Percentiles rank a stretch among this genome's conserved stretches.
Evolutionary conservation across 1,140 invertebrate genomes (phyloP).

Genomic region (Zaprionus ornatus): DNA sequence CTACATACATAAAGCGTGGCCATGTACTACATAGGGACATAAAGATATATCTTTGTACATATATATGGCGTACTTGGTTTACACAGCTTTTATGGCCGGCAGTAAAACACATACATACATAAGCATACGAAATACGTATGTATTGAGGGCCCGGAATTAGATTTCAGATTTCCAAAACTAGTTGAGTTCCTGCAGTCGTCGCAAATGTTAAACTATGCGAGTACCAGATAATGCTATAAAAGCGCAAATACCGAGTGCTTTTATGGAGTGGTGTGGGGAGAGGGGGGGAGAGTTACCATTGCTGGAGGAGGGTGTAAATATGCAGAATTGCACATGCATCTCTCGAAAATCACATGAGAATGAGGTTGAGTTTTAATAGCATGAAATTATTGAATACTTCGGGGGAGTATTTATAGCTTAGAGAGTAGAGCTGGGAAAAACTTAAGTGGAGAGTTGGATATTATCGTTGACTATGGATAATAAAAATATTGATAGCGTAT

Average conservation of each 20-base stretch:
- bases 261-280: neutral
- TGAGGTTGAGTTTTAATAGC: neutral
- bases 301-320: neutral
- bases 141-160: constrained; percentile 12
- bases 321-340: neutral
- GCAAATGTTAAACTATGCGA: neutral
- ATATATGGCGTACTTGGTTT: constrained; percentile 6
- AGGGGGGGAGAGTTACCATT: neutral
- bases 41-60: neutral
- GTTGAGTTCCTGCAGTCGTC: neutral
- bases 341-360: neutral
- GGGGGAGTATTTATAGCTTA: neutral
- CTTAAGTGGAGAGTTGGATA: no score
- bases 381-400: neutral
- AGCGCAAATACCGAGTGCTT: neutral
- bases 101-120: constrained; percentile 10
- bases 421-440: neutral
- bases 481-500: no score
- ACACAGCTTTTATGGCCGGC: constrained; percentile 18
- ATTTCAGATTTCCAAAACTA: constrained; percentile 20
- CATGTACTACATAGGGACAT: neutral
- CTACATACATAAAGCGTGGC: neutral
- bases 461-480: no score
- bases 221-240: neutral
- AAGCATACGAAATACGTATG: neutral